These are phyloP conservation scores for Dorcus parallelipipedus DNA, from an alignment of 2,888 invertebrate species.

Conservation along the genomic window DNA sequence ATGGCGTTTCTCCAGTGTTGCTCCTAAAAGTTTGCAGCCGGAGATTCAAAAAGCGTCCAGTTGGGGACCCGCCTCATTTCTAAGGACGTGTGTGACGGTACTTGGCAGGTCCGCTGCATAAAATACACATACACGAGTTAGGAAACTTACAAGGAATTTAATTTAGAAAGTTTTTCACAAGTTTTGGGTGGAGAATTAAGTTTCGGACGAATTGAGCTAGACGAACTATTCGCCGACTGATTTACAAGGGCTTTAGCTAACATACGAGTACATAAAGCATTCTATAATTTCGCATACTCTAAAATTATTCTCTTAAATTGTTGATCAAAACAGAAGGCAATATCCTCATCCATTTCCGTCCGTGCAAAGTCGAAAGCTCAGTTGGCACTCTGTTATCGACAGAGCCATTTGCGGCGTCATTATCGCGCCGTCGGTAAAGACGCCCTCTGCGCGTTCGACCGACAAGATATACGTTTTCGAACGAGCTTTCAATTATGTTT, in stretches of 20 bases:
- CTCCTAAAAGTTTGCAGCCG: no score
- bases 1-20: no score
- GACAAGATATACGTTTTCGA: conserved; percentile 39
- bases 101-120: conserved; percentile 25
- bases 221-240: conserved; percentile 43
- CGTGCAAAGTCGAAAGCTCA: not conserved
- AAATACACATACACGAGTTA: conserved; percentile 36
- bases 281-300: not conserved
- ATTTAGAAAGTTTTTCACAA: conserved; percentile 41
- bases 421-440: conserved; percentile 37
- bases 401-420: conserved; percentile 42
- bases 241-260: conserved; percentile 25
- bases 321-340: not conserved
- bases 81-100: conserved; percentile 12
- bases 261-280: not conserved
- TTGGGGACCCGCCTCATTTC: no score
- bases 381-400: conserved; percentile 35
- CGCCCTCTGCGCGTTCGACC: conserved; percentile 33
- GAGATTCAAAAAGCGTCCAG: no score
- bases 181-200: conserved; percentile 31
- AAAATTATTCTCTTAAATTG: not conserved
- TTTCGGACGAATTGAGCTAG: conserved; percentile 39
- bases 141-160: conserved; percentile 39
- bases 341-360: not conserved
- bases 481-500: conserved; percentile 45